Base-by-base conservation (phyloP, 2,888 invertebrate genomes). In the Helleia helle region DNA sequence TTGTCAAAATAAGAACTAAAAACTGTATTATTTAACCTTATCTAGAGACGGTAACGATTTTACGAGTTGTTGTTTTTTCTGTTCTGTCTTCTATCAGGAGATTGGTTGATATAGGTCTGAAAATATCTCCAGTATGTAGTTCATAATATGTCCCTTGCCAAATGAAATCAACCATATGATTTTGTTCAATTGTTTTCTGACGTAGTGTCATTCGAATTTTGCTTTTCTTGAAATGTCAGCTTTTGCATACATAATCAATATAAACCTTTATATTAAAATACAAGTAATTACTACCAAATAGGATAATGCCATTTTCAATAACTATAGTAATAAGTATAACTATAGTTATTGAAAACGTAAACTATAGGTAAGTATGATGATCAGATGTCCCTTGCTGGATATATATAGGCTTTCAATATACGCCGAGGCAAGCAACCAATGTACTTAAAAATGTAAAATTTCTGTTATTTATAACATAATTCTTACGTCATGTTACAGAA, bases 161-260 rank as follows among this genome's bases (percentile, higher is more conserved):
- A n/a, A n/a, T n/a, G n/a, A n/a, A n/a, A n/a, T n/a, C n/a, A n/a
- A 79, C 67, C 83, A 84, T 83, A 81, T 84, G 83, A 76, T 84
- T 76, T 62, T 44, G 48, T 80, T 81, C 80, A 74, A 65, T 83
- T 83, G 79, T 83, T 81, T 65, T 67, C 54, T 73, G 72, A 71
- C 69, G 48, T 58, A 53, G 27, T 55, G 62, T 60, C 63, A 62
- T 73, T 72, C 59, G 52, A 64, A 58, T 62, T 75, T 73, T 66
- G 52, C 60, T 74, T 72, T 73, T 72, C 46, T 8, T 6, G 1
- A 13, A 22, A 3, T 12, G 25, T 17, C 14, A 11, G 30, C 15
- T 15, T 30, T 30, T 30, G 15, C n/a, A n/a, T n/a, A n/a, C n/a
- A 22, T 7, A 2, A 4, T 4, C 2, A 22, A 22, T 2, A 22